These are phyloP conservation scores for Acanthopleura granulata DNA, from an alignment of 2,888 invertebrate genomes.

Conservation along the genomic window DNA sequence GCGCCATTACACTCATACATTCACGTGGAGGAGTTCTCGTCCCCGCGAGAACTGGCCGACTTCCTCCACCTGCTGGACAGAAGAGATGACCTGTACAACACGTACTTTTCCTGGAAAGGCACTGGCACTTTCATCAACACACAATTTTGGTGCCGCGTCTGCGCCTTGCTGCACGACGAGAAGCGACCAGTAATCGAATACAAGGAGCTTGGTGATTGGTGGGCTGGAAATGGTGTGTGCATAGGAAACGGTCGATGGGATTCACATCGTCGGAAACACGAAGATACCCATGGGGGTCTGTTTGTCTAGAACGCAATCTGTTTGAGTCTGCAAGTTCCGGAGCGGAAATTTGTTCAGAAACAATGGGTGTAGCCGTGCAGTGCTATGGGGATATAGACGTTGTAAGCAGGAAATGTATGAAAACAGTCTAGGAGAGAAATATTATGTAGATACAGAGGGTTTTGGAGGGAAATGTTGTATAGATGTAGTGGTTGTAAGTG, in stretches of 20 bases:
- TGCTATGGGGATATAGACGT: no score
- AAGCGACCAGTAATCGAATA: constrained; percentile 70
- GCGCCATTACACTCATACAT: constrained; percentile 93
- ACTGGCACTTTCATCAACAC: constrained; percentile 82
- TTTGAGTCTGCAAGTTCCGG: no score
- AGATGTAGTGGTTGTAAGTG: no score
- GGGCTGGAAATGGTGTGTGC: constrained; percentile 75
- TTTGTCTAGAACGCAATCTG: no score
- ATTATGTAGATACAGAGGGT: no score
- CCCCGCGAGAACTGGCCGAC: constrained; percentile 85
- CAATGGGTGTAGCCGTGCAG: no score
- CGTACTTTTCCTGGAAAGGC: constrained; percentile 92
- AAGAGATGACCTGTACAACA: constrained; percentile 89
- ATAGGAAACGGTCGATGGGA: constrained; percentile 28
- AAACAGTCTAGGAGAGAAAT: no score
- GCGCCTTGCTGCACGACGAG: constrained; percentile 72
- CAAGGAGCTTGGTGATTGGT: constrained; percentile 91
- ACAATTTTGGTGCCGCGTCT: constrained; percentile 87
- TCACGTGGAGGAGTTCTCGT: constrained; percentile 93
- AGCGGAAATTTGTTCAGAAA: no score
- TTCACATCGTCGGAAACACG: no score
- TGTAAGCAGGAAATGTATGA: no score
- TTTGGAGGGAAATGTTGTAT: no score
- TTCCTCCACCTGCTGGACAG: constrained; percentile 85
- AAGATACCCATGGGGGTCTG: no score